A percentile compares a stretch with the other conserved stretches of the same genome.
These are phyloP conservation scores for Microctenopoma steveboyesi DNA, from an alignment of 2,797 vertebrate genomes.

Conservation along the genomic window DNA sequence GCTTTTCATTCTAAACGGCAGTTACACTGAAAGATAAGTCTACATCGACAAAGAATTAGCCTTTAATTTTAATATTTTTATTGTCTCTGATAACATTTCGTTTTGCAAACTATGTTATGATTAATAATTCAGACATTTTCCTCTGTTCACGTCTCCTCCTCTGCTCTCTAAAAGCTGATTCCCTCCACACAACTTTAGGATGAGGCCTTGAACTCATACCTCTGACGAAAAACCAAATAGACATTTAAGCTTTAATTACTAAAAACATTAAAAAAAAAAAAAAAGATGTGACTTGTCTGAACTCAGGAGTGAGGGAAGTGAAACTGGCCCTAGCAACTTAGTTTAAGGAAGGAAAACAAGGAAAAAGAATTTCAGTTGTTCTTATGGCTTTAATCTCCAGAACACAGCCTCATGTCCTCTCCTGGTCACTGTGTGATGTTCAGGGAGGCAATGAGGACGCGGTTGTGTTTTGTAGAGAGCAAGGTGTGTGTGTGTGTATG, in stretches of 20 bases:
- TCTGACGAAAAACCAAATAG: constrained; percentile 85
- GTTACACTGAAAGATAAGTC: no score
- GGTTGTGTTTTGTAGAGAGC: constrained; percentile 36
- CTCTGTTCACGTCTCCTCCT: constrained; percentile 50
- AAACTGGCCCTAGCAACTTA: constrained; percentile 50
- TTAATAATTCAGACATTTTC: constrained; percentile 7
- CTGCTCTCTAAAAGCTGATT: constrained; percentile 44
- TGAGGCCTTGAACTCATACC: constrained; percentile 71
- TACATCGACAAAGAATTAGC: no score
- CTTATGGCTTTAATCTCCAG: constrained; percentile 64
- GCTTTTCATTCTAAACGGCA: background rate
- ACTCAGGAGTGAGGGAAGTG: constrained; percentile 75
- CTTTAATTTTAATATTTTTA: no score
- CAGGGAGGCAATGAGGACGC: constrained; percentile 7
- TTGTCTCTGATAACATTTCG: no score
- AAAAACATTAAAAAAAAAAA: background rate
- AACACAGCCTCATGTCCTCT: constrained; percentile 7
- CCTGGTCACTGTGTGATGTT: background rate
- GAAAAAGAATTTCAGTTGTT: constrained; percentile 53
- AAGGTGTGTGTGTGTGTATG: constrained; percentile 40
- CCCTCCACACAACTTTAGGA: constrained; percentile 40
- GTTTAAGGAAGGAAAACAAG: constrained; percentile 25
- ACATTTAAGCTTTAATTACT: constrained; percentile 78
- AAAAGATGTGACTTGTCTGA: constrained; percentile 61
- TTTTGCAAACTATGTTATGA: no score